A percentile compares a stretch with the other conserved stretches of the same genome.
Evolutionary conservation across 1,140 invertebrate species (phyloP).

Genomic region (Drosophila hydei): DNA sequence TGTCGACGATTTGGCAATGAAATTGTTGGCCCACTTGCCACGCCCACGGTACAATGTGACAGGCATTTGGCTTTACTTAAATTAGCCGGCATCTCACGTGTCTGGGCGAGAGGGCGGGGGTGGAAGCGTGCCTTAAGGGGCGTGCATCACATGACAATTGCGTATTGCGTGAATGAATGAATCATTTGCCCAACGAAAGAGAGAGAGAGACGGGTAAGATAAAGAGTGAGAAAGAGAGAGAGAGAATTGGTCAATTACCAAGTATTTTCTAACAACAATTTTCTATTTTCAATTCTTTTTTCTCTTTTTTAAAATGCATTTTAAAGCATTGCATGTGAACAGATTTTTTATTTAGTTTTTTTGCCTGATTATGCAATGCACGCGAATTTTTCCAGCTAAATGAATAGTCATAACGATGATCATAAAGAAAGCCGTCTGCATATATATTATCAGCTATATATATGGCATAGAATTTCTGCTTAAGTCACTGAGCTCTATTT

Average conservation of each 20-base stretch:
- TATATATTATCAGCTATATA: constrained; percentile 4
- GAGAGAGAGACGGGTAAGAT: not conserved
- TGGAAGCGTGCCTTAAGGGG: constrained; percentile 7
- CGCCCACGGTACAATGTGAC: constrained; percentile 17
- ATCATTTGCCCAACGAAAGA: constrained; percentile 14
- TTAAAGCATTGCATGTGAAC: constrained; percentile 18
- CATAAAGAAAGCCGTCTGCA: constrained; percentile 22
- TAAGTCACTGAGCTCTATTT: constrained; percentile 12
- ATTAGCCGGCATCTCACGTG: constrained; percentile 78
- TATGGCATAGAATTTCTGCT: not conserved
- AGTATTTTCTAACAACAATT: constrained; percentile 7
- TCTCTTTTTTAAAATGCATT: constrained; percentile 7
- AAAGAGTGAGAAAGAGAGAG: not conserved
- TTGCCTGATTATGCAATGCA: constrained; percentile 41
- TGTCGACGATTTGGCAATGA: constrained; percentile 71
- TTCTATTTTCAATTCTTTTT: constrained; percentile 10
- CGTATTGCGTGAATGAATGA: constrained; percentile 58
- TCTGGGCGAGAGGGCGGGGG: constrained; percentile 29
- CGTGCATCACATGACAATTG: constrained; percentile 70
- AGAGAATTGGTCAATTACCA: constrained; percentile 11
- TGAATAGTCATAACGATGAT: constrained; percentile 23
- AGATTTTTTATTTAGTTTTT: not conserved
- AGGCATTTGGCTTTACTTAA: constrained; percentile 46
- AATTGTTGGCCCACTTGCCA: constrained; percentile 46
- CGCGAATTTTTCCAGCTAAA: constrained; percentile 32